phyloP scores from a whole-genome alignment of 2,113 vertebrate genomes.

The Eretmodus cyanostictus region DNA sequence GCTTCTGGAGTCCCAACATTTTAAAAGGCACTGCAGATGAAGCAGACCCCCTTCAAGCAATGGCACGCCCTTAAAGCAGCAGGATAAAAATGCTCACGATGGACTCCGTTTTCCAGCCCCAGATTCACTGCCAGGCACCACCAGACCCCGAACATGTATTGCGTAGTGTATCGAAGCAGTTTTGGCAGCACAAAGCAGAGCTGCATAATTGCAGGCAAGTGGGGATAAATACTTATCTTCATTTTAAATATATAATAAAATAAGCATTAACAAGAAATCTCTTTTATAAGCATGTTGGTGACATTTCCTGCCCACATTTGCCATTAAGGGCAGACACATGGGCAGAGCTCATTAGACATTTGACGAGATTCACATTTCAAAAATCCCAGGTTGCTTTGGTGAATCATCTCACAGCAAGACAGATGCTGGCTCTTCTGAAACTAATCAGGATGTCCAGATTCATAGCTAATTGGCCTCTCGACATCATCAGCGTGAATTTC shows the following conservation, averaged over 20 bases:
- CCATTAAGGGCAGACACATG: neutral
- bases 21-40: neutral
- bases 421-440: neutral
- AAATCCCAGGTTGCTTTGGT: slow-evolving; percentile 6
- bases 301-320: neutral
- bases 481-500: neutral
- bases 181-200: neutral
- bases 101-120: neutral
- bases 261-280: neutral
- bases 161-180: neutral
- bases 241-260: neutral
- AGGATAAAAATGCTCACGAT: neutral
- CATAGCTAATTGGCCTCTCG: neutral
- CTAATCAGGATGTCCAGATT: neutral
- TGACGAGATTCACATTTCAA: neutral
- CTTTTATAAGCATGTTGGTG: neutral
- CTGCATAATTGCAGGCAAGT: neutral
- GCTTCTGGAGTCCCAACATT: neutral
- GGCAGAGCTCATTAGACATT: neutral
- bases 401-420: neutral
- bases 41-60: neutral
- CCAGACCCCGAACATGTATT: neutral
- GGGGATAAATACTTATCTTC: neutral
- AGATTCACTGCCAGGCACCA: neutral
- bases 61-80: neutral